Evolutionary conservation across 1,140 invertebrate genomes (phyloP), one percentile per base, ranked within the genome.

Genomic region (Nasonia longicornis): DNA sequence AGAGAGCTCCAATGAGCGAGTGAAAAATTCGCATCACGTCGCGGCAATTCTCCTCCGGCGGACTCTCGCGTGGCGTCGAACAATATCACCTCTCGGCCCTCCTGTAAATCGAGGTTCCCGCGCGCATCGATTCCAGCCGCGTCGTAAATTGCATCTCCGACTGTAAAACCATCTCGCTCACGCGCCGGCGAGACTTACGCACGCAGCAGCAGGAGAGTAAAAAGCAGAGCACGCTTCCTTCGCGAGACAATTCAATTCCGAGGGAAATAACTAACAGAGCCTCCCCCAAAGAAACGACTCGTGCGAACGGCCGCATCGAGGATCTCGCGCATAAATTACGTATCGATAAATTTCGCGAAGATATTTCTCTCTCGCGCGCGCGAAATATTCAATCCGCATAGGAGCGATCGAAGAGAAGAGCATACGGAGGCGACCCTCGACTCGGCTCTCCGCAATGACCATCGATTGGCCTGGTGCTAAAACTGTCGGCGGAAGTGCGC

Each of bases 391-490:
- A 22, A 10, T 66, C 63, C 63, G 22, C 26, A 22, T 66, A 3
- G 26, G 20, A 7, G 2, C 63, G 6, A 66, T 66, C 20, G 63
- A 86, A 52, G 11, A 52, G 48, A 86, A 52, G 11, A 52, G 48
- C 48, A 20, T 52, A 16, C 11, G 16, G 16, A 52, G 3, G 16
- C 48, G 38, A 42, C 16, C 52, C 52, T 58, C 16, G 16, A 58
- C 16, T n/a, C 16, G 20, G 52, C 52, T 58, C 2, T 7, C 20
- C 52, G 52, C 52, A 58, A 58, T 58, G 52, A 58, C 16, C 86
- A 87, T 87, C 84, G 86, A 87, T 87, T 87, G 82, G 10, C 82
- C 73, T 26, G 84, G 85, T 84, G 82, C 84, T 86, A 87, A 87
- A 87, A 77, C 85, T 86, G 86, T 87, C 83, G 78, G 6, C 75